Evolutionary conservation across 2,797 vertebrate species (phyloP).

Genomic region (Malacoraja senta): DNA sequence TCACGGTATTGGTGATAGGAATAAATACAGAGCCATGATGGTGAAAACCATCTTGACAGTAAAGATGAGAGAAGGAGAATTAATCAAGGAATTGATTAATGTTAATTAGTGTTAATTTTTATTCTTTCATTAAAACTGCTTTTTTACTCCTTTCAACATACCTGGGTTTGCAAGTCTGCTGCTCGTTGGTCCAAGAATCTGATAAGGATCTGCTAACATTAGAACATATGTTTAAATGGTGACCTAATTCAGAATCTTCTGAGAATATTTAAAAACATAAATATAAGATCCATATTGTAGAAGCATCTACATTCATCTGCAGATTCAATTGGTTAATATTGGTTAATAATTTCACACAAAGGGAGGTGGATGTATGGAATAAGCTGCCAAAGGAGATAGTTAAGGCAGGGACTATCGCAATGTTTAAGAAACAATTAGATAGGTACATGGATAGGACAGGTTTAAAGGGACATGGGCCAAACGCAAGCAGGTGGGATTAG

Average conservation of each 20-base stretch:
- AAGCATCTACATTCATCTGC: neutral
- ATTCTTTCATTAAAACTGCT: neutral
- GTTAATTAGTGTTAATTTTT: neutral
- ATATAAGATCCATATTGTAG: neutral
- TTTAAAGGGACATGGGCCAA: too few species aligned
- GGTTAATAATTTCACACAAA: too few species aligned
- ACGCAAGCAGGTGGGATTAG: too few species aligned
- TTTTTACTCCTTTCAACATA: slow-evolving; percentile 48
- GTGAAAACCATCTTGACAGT: neutral
- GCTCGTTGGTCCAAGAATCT: slow-evolving; percentile 79
- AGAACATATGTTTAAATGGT: slow-evolving; percentile 14
- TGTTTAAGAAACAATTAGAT: too few species aligned
- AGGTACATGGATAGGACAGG: too few species aligned
- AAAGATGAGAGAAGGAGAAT: neutral
- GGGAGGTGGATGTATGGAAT: too few species aligned
- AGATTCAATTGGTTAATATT: neutral
- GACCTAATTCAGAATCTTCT: neutral
- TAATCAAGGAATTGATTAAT: neutral
- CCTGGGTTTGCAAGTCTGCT: slow-evolving; percentile 82
- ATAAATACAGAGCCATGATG: neutral
- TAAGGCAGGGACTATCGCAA: too few species aligned
- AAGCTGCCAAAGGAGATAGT: too few species aligned
- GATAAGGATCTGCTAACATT: slow-evolving; percentile 68
- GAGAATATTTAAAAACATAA: neutral
- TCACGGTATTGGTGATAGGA: too few species aligned